Conservation (phyloP, 2,888 invertebrate genomes). For the Temnothorax unifasciatus region DNA sequence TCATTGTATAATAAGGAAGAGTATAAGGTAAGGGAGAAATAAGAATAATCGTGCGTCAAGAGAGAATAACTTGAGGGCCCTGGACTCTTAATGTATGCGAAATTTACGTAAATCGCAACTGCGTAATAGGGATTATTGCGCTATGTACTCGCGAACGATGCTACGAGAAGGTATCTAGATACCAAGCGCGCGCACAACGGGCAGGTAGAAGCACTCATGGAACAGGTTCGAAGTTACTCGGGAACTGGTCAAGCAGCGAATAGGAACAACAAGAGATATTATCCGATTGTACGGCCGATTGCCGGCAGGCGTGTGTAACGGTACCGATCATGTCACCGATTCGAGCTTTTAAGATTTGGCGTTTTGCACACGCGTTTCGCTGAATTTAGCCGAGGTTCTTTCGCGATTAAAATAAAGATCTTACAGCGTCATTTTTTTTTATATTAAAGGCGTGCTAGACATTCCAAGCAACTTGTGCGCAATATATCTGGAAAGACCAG, state of each 20-base stretch:
- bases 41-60: not conserved
- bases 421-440: not conserved
- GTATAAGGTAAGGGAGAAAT: not conserved
- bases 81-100: not conserved
- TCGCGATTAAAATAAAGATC: not conserved
- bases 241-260: slow-evolving; percentile 80
- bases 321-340: slow-evolving; percentile 75
- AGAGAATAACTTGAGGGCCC: not conserved
- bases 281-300: slow-evolving; percentile 80
- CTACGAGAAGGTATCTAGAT: slow-evolving; percentile 33
- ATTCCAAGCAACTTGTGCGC: not conserved
- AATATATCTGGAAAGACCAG: slow-evolving; percentile 12
- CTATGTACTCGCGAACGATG: slow-evolving; percentile 13
- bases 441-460: not conserved
- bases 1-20: not conserved
- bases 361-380: slow-evolving; percentile 44
- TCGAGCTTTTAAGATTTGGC: slow-evolving; percentile 63
- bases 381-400: not conserved
- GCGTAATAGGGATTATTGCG: slow-evolving; percentile 38
- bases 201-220: slow-evolving; percentile 74
- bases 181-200: slow-evolving; percentile 26
- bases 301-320: slow-evolving; percentile 83
- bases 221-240: slow-evolving; percentile 84
- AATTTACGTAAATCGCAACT: slow-evolving; percentile 5
- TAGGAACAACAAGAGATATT: slow-evolving; percentile 84